Base-by-base conservation (phyloP, 2,113 vertebrate species). In the Serilophus lunatus region DNA sequence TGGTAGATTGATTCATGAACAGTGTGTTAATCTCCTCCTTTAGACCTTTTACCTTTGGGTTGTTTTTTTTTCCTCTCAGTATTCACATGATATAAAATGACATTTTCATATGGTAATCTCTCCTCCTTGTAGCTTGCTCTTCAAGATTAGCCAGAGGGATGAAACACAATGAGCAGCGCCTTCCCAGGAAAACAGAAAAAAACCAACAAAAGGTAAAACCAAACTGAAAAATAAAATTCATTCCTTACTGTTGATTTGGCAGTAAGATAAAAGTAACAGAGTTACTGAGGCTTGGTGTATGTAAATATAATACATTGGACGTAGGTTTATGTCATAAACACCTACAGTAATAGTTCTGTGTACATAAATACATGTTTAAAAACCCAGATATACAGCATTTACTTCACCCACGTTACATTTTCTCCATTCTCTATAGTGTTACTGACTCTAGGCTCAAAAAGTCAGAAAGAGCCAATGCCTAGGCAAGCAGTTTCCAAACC, bases 31-130 rank as follows among this genome's bases (percentile, higher is more conserved):
- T 97, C 93, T 97, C 64, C 77, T 89, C 57, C 31, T 31, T 90
- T 83, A 74, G 72, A 95, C 86, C 68, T 97, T 95, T 90, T 95
- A 90, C 86, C 86, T 98, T 97, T 97, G 47, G 50, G 31, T 49
- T 61, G 6, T 2, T 61, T 90, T 61, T 64, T 80, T 93, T 60
- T n/a, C n/a, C 83, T 96, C 95, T 81, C 92, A 71, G 53, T 71
- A 72, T 96, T 95, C 82, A 83, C 94, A 74, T 95, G 91, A 96
- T 95, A 96, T 74, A 80, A 95, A 96, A 96, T 97, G 86, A 93
- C 96, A 97, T 97, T 97, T 98, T 97, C 95, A 86, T 97, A 98
- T 95, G 95, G 90, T 97, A 97, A 97, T 97, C 40, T 97, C 89
- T 96, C 69, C 90, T 95, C 53, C 96, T 93, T 93, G 33, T 94